phyloP scores from a whole-genome alignment of 2,113 vertebrate species.

The Podarcis muralis region DNA sequence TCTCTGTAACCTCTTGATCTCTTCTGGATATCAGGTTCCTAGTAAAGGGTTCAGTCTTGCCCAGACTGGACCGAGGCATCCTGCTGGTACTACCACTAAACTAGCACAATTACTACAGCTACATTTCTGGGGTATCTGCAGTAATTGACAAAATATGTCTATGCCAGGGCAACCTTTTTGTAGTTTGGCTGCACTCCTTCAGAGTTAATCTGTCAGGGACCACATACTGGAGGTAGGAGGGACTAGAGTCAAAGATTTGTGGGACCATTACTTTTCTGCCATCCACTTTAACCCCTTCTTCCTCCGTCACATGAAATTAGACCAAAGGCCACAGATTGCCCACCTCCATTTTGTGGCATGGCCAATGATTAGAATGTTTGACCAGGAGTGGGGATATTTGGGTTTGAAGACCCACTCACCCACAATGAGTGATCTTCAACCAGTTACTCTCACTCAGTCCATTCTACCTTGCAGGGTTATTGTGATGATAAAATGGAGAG shows the following conservation, averaged over 20 bases:
- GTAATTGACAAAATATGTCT: background rate
- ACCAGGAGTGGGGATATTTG: background rate
- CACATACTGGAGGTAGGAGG: too few relatives aligned
- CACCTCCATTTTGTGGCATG: background rate
- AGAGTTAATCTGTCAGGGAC: too few relatives aligned
- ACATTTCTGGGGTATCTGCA: background rate
- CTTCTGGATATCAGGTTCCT: background rate
- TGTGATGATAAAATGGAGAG: too few relatives aligned
- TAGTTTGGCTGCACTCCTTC: too few relatives aligned
- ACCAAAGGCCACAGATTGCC: too few relatives aligned
- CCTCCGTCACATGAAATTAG: too few relatives aligned
- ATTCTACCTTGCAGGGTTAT: background rate
- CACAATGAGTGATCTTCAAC: background rate
- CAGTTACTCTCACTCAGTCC: background rate
- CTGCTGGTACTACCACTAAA: too few relatives aligned
- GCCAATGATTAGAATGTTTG: background rate
- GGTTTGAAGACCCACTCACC: background rate
- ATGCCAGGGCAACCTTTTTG: too few relatives aligned
- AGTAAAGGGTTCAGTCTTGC: background rate
- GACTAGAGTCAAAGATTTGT: too few relatives aligned
- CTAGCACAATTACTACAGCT: too few relatives aligned
- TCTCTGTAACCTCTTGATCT: rapidly evolving
- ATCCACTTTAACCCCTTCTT: too few relatives aligned
- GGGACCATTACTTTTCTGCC: too few relatives aligned
- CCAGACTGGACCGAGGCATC: background rate